A percentile compares a stretch with the other conserved stretches of the same genome.
These are phyloP conservation scores for Macroglossus sobrinus DNA, from an alignment of 2,113 vertebrate species.

Conservation along the genomic window DNA sequence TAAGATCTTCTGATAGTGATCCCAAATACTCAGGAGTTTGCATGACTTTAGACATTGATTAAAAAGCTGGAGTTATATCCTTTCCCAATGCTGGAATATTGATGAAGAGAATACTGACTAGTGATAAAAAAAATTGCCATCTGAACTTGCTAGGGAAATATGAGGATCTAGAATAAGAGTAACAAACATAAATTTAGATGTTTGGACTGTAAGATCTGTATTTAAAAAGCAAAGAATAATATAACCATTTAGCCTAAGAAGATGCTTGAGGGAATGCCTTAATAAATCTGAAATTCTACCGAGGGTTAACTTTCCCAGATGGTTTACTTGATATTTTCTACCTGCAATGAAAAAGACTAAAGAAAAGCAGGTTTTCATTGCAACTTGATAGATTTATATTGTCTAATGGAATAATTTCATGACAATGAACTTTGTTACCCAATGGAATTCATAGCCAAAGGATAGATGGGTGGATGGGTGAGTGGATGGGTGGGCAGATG, in stretches of 20 bases:
- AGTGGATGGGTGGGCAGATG: background rate
- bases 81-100: background rate
- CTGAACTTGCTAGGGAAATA: background rate
- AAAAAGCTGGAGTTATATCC: background rate
- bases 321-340: background rate
- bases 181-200: background rate
- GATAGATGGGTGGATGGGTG: background rate
- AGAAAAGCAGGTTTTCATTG: background rate
- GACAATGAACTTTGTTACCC: background rate
- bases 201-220: background rate
- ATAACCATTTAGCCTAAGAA: background rate
- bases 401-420: background rate
- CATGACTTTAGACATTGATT: background rate
- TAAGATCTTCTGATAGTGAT: background rate
- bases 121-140: background rate
- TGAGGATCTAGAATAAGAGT: background rate
- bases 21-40: background rate
- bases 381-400: background rate
- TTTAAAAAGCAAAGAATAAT: background rate
- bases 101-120: background rate
- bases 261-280: background rate
- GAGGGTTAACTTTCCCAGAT: background rate
- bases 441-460: background rate
- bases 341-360: background rate
- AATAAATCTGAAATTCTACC: background rate